phyloP scores from a whole-genome alignment of 1,140 invertebrate genomes.

The Tetraneura akinire region DNA sequence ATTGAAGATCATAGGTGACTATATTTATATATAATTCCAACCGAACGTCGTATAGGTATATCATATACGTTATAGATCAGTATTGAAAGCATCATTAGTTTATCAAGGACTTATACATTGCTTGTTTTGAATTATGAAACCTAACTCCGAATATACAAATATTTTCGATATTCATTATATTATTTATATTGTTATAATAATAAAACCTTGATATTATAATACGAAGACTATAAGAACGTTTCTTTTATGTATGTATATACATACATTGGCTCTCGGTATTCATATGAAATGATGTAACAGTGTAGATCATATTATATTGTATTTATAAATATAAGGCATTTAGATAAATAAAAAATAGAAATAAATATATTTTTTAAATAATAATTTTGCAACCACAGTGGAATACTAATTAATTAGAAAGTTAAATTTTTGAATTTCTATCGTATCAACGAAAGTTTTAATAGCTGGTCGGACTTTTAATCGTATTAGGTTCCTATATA shows the following conservation, averaged over 20 bases:
- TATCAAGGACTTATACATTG: constrained; percentile 6
- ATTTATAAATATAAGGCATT: background rate
- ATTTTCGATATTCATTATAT: background rate
- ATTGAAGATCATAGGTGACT: no score
- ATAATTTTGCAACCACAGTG: background rate
- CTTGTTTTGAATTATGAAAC: constrained; percentile 6
- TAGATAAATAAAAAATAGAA: background rate
- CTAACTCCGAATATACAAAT: background rate
- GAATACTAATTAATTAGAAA: no score
- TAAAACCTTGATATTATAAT: constrained; percentile 6
- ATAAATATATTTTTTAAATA: background rate
- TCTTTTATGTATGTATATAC: background rate
- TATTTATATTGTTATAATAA: background rate
- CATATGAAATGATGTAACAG: no score
- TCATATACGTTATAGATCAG: background rate
- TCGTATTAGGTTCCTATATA: no score
- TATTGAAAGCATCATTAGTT: constrained; percentile 6
- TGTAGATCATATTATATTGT: background rate
- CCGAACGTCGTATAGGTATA: background rate
- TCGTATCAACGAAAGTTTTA: no score
- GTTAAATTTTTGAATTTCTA: no score
- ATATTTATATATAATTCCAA: background rate
- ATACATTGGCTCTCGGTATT: background rate
- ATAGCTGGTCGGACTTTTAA: no score
- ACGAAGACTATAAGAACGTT: constrained; percentile 2